Evolutionary conservation across 2,113 vertebrate species (phyloP).

Genomic region (Thermophis baileyi): DNA sequence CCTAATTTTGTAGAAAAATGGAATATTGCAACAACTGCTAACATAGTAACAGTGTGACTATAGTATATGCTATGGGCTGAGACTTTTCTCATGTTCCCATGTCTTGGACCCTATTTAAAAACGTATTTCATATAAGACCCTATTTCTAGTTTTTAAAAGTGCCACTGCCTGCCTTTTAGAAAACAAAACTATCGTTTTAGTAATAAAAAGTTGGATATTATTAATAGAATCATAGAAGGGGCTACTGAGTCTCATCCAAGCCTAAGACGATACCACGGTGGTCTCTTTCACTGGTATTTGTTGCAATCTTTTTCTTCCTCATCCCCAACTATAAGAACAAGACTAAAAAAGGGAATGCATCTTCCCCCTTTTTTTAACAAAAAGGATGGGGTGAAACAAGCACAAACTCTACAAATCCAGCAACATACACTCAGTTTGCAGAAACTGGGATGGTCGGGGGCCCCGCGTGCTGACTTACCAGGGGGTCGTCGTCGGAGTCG

Average conservation of each 20-base stretch:
- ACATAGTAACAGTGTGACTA: not conserved
- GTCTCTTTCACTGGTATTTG: not conserved
- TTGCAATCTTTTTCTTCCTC: not conserved
- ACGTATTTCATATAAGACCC: not conserved
- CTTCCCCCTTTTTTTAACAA: not conserved
- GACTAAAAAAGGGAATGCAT: not conserved
- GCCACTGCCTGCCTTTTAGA: not conserved
- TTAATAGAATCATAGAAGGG: not conserved
- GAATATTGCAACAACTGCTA: not conserved
- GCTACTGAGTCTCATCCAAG: not conserved
- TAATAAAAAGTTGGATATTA: not conserved
- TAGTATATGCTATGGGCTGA: not conserved
- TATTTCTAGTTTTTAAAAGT: not conserved
- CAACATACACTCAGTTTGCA: not conserved
- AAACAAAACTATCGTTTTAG: not conserved
- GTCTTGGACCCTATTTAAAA: not conserved
- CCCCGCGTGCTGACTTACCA: too few species aligned
- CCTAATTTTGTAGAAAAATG: not conserved
- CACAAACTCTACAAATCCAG: not conserved
- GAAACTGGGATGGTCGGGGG: too few species aligned
- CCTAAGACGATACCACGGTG: not conserved
- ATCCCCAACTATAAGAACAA: not conserved
- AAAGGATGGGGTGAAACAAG: not conserved
- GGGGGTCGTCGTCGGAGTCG: too few species aligned
- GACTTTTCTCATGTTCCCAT: not conserved